Conservation (phyloP, 2,113 vertebrate species). For the Gila orcuttii region DNA sequence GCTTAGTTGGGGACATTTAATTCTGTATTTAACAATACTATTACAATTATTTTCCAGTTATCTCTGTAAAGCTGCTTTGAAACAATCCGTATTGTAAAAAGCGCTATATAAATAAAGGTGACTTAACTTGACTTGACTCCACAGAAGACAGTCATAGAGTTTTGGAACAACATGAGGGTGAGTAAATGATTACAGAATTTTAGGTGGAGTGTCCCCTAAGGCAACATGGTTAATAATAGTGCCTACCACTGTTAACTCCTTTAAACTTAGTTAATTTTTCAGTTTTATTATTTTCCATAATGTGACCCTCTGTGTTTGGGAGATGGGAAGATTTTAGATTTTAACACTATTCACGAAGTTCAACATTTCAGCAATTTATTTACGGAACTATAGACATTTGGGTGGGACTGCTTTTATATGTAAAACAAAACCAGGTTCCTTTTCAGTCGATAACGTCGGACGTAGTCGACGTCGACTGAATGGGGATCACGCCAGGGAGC, state of each 20-base stretch:
- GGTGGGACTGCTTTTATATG: conserved; percentile 30
- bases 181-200: not conserved
- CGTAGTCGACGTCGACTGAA: too few relatives aligned
- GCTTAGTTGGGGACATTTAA: too few relatives aligned
- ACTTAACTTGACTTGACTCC: too few relatives aligned
- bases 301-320: not conserved
- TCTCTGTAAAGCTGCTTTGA: too few relatives aligned
- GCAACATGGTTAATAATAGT: not conserved
- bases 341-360: not conserved
- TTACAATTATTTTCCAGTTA: too few relatives aligned
- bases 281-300: not conserved
- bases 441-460: too few relatives aligned
- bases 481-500: too few relatives aligned
- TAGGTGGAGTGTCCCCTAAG: not conserved
- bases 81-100: too few relatives aligned
- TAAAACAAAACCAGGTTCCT: conserved; percentile 11
- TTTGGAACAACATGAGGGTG: not conserved
- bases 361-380: not conserved
- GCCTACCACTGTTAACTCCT: not conserved
- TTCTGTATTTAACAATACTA: too few relatives aligned
- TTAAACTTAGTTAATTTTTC: not conserved
- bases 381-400: conserved; percentile 11
- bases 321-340: not conserved
- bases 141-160: not conserved
- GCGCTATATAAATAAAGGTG: too few relatives aligned